phyloP scores from a whole-genome alignment of 2,113 vertebrate species.

The Dryoscopus gambensis region DNA sequence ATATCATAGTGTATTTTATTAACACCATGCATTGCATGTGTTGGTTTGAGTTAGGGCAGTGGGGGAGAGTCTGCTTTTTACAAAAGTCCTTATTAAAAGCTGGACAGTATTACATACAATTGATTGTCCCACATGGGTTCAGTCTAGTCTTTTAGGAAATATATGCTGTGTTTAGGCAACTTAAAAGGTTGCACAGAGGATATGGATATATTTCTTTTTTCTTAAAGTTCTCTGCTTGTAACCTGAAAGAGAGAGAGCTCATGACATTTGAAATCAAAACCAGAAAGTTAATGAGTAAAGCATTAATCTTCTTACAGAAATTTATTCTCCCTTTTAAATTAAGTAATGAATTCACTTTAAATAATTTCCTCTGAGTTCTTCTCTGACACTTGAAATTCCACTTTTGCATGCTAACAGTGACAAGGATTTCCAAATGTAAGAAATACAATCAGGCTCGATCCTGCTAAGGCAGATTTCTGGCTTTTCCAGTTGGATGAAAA shows the following conservation, averaged over 20 bases:
- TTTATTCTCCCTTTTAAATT: not conserved
- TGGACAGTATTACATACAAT: not conserved
- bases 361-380: conserved; percentile 12
- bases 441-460: not conserved
- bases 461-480: not conserved
- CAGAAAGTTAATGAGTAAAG: conserved; percentile 12
- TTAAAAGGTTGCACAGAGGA: not conserved
- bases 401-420: not conserved
- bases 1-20: not conserved
- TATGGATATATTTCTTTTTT: not conserved
- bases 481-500: not conserved
- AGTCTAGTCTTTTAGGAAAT: not conserved
- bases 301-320: conserved; percentile 22
- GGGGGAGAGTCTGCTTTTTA: not conserved
- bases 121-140: not conserved
- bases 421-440: not conserved
- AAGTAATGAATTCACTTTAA: conserved; percentile 12
- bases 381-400: not conserved
- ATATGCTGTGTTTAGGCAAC: not conserved
- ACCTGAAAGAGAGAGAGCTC: not conserved
- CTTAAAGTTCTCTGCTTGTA: not conserved
- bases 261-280: not conserved
- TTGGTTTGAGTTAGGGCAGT: not conserved
- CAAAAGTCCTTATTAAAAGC: not conserved
- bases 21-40: not conserved